phyloP scores from a whole-genome alignment of 2,113 vertebrate genomes.

The Cynopterus brachyotis region DNA sequence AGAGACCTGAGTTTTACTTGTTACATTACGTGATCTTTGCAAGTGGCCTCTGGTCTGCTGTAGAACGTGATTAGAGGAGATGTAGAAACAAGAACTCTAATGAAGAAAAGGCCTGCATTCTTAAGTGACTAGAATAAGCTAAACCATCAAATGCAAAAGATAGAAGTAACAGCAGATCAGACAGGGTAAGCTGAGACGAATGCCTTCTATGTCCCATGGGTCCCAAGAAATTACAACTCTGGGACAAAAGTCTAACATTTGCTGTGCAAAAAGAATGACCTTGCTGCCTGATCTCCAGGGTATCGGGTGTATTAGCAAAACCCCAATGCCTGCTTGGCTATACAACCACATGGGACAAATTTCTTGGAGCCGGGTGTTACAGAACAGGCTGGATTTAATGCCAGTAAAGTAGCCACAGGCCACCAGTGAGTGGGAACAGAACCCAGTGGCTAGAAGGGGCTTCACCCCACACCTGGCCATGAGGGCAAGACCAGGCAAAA shows the following conservation, averaged over 20 bases:
- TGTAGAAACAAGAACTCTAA: neutral
- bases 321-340: neutral
- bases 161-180: neutral
- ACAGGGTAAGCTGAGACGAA: neutral
- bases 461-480: neutral
- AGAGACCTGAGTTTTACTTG: neutral
- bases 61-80: neutral
- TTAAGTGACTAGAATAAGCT: neutral
- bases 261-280: neutral
- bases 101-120: neutral
- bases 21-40: neutral
- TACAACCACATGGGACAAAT: neutral
- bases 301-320: neutral
- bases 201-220: neutral
- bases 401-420: neutral
- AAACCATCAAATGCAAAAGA: neutral
- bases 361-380: neutral
- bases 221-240: neutral
- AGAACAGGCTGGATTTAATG: neutral
- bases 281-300: neutral
- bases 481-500: neutral
- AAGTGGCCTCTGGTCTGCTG: neutral
- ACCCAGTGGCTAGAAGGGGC: neutral
- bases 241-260: neutral
- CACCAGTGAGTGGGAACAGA: neutral